Conservation (phyloP, 2,888 invertebrate species). For the Drosophila putrida region DNA sequence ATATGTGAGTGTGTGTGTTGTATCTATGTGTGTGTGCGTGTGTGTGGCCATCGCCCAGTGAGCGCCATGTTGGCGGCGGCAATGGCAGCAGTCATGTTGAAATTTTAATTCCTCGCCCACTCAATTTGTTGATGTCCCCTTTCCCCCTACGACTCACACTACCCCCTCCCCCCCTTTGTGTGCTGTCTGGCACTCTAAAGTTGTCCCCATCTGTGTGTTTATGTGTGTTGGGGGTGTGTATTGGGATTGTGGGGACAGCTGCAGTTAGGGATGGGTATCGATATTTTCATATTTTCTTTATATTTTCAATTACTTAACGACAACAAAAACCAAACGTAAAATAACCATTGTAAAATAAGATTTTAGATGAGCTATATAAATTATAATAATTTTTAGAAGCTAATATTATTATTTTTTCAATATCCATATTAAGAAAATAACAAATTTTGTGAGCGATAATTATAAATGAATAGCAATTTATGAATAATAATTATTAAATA, state of each 20-base stretch:
- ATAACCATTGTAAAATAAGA: neutral
- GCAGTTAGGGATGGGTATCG: neutral
- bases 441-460: too few relatives aligned
- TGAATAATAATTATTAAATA: too few relatives aligned
- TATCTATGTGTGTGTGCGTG: constrained; percentile 20
- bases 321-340: too few relatives aligned
- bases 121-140: constrained; percentile 71
- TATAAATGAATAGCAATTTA: too few relatives aligned
- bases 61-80: constrained; percentile 66
- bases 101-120: constrained; percentile 85
- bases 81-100: constrained; percentile 82
- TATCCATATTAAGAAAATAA: too few relatives aligned
- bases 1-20: constrained; percentile 10
- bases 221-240: constrained; percentile 31
- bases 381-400: too few relatives aligned
- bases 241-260: constrained; percentile 49
- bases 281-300: too few relatives aligned
- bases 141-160: neutral
- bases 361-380: too few relatives aligned
- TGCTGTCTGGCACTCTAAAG: constrained; percentile 75
- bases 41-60: constrained; percentile 64
- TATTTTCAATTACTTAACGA: too few relatives aligned
- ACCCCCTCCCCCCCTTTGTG: constrained; percentile 26
- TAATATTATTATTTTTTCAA: too few relatives aligned
- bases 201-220: constrained; percentile 50